Evolutionary conservation across 2,888 invertebrate genomes (phyloP), one percentile per base, ranked within the genome.

Genomic region (Harmothoe impar): DNA sequence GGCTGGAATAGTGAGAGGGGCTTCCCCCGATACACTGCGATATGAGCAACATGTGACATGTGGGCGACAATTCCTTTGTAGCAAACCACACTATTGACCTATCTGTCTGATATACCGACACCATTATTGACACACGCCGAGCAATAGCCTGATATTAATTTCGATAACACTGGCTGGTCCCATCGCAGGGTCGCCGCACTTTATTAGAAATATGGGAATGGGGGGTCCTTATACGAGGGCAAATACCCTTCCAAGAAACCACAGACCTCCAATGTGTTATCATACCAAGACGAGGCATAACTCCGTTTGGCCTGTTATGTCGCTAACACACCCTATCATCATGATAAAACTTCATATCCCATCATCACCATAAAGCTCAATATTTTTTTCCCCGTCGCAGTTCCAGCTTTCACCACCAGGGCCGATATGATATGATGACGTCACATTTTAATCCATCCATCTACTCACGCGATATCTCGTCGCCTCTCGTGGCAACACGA

Each of bases 141-240:
- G 62, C 62, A 62, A 62, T 62, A n/a, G 10, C 62, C 29, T 15
- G 72, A 72, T 72, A 29, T 72, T 72, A 29, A 72, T 72, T 72
- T 72, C 72, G 62, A 62, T 62, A 62, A 62, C n/a, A n/a, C 20
- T n/a, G n/a, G 23, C 23, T 3, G 15, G 23, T 5, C 7, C 7
- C 62, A n/a, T 10, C 0, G n/a, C 20, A 62, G n/a, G n/a, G 62
- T 62, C 62, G 15, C 23, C n/a, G 12, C n/a, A 20, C 62, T 62
- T 62, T 62, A 62, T 15, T 62, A n/a, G 43, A 43, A 10, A 43
- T 43, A 43, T 43, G 43, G 43, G 43, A 43, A 7, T 3, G 43
- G 43, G 43, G 43, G 43, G n/a, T n/a, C n/a, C n/a, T n/a, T n/a
- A n/a, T n/a, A n/a, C n/a, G n/a, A 43, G 43, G 43, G 43, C 43